phyloP scores from a whole-genome alignment of 2,888 invertebrate species.

The Cylindroiulus punctatus region DNA sequence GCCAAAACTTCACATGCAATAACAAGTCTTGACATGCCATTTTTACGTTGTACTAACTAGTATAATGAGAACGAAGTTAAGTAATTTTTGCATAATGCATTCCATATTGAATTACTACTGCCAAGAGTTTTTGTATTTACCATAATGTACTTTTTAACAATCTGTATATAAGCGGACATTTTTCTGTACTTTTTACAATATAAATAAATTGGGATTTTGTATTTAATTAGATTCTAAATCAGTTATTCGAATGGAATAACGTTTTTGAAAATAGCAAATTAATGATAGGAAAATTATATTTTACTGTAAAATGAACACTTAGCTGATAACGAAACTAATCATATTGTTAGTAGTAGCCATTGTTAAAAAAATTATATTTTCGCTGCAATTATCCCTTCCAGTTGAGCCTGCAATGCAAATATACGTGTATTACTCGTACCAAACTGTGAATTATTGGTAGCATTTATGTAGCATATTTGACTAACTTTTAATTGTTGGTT shows the following conservation, averaged over 20 bases:
- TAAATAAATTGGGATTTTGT: conserved; percentile 11
- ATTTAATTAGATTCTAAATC: too few relatives aligned
- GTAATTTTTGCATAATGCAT: conserved; percentile 13
- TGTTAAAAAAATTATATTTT: conserved; percentile 77
- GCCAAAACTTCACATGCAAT: background rate
- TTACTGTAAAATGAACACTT: too few relatives aligned
- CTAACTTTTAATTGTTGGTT: conserved; percentile 89
- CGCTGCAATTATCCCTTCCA: conserved; percentile 93
- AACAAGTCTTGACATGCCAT: background rate
- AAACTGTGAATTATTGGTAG: background rate
- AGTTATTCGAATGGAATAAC: too few relatives aligned
- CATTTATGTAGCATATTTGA: conserved; percentile 5
- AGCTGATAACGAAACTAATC: too few relatives aligned
- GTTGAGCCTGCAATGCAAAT: conserved; percentile 75
- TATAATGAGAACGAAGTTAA: background rate
- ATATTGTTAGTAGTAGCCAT: too few relatives aligned
- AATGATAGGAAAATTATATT: too few relatives aligned
- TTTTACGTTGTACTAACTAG: background rate
- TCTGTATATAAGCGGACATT: conserved; percentile 4
- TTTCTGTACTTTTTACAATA: conserved; percentile 19
- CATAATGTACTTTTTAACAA: conserved; percentile 32
- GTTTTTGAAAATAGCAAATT: too few relatives aligned
- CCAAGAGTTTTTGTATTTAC: conserved; percentile 10
- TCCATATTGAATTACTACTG: conserved; percentile 19
- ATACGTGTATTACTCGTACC: background rate